phyloP scores from a whole-genome alignment of 2,113 vertebrate genomes.

The Myrmecobius fasciatus region DNA sequence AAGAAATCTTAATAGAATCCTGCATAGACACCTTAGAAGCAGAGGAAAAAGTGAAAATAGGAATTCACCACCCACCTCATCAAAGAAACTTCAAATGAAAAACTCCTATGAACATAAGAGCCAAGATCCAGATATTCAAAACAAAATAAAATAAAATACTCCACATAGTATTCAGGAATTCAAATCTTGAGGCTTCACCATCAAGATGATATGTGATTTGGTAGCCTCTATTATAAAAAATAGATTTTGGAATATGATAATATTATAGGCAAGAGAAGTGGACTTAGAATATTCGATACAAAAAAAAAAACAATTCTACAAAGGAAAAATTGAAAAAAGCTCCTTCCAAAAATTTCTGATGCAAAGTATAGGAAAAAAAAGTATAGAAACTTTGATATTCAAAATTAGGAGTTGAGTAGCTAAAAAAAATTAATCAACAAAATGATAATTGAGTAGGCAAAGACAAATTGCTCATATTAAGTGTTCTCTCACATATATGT shows the following conservation, averaged over 20 bases:
- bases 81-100: not conserved
- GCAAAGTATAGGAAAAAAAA: not conserved
- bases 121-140: not conserved
- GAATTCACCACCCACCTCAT: not conserved
- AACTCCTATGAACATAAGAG: not conserved
- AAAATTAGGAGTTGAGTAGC: not conserved
- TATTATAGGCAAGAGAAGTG: not conserved
- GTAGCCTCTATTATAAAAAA: too few species aligned
- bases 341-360: not conserved
- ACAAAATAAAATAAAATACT: not conserved
- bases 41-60: not conserved
- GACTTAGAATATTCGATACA: not conserved
- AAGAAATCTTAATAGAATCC: not conserved
- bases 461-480: not conserved
- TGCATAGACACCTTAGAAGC: too few species aligned
- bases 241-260: not conserved
- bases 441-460: not conserved
- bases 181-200: not conserved
- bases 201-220: not conserved
- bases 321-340: not conserved
- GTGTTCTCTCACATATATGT: too few species aligned
- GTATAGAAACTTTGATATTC: not conserved
- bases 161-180: not conserved
- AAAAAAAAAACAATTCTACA: not conserved
- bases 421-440: not conserved